Conservation (phyloP, 1,140 invertebrate genomes). For the Leptopilina boulardi region DNA sequence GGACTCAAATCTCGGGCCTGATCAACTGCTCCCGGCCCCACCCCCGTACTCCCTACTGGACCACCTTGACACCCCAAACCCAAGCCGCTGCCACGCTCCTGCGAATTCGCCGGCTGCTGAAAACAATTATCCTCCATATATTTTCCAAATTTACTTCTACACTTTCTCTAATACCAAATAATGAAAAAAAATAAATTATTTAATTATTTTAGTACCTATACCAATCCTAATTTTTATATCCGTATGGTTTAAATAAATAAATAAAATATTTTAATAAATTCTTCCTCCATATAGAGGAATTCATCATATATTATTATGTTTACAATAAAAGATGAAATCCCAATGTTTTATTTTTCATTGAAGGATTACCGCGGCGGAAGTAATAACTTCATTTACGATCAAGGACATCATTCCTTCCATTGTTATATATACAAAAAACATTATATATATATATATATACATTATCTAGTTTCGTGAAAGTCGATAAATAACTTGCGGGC, state of each 20-base stretch:
- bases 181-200: no score
- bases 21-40: conserved; percentile 79
- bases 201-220: no score
- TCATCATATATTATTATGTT: no score
- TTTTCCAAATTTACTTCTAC: neutral
- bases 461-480: conserved; percentile 15
- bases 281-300: no score
- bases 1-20: conserved; percentile 83
- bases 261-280: no score
- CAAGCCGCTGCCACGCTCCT: conserved; percentile 74
- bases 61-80: conserved; percentile 73
- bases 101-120: conserved; percentile 72
- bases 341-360: neutral
- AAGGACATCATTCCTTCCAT: neutral
- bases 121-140: neutral
- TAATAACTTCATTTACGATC: conserved; percentile 12
- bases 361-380: neutral
- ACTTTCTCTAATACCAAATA: neutral
- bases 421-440: conserved; percentile 6
- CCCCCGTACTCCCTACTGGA: conserved; percentile 64
- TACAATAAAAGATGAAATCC: no score
- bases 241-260: no score
- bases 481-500: conserved; percentile 22
- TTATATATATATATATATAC: conserved; percentile 13
- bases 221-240: no score